These are phyloP conservation scores for Ametastegia equiseti DNA, from an alignment of 2,888 invertebrate species.

Conservation along the genomic window DNA sequence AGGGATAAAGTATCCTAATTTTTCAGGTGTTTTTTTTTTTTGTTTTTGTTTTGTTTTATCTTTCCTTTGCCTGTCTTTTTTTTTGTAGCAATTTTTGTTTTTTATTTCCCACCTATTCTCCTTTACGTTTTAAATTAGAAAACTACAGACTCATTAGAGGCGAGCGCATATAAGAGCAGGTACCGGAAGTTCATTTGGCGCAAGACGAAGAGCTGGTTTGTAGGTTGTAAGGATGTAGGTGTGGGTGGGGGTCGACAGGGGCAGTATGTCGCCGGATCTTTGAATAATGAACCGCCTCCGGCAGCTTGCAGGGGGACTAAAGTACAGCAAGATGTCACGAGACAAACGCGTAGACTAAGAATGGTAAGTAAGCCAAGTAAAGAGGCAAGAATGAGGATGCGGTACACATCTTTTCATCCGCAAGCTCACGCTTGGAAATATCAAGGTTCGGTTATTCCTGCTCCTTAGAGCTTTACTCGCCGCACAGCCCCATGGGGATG, in stretches of 20 bases:
- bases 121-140: conserved; percentile 59
- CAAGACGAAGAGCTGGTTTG: neutral
- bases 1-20: neutral
- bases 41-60: neutral
- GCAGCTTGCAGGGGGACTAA: conserved; percentile 51
- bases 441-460: neutral
- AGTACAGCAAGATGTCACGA: conserved; percentile 13
- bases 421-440: neutral
- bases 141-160: conserved; percentile 68
- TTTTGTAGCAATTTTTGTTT: too few relatives aligned
- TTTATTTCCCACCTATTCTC: neutral
- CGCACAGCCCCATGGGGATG: neutral
- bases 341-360: neutral
- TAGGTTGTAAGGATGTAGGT: neutral
- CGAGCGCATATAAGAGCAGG: conserved; percentile 50
- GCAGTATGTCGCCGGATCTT: conserved; percentile 64
- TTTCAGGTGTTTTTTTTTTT: neutral
- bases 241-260: conserved; percentile 39
- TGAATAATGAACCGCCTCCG: conserved; percentile 68
- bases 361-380: neutral
- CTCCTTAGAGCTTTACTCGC: neutral
- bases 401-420: conserved; percentile 36
- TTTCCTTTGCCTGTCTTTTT: neutral
- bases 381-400: conserved; percentile 6
- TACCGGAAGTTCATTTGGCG: conserved; percentile 63